Evolutionary conservation across 2,797 vertebrate species (phyloP).

Genomic region (Scolopax bukidnonensis): DNA sequence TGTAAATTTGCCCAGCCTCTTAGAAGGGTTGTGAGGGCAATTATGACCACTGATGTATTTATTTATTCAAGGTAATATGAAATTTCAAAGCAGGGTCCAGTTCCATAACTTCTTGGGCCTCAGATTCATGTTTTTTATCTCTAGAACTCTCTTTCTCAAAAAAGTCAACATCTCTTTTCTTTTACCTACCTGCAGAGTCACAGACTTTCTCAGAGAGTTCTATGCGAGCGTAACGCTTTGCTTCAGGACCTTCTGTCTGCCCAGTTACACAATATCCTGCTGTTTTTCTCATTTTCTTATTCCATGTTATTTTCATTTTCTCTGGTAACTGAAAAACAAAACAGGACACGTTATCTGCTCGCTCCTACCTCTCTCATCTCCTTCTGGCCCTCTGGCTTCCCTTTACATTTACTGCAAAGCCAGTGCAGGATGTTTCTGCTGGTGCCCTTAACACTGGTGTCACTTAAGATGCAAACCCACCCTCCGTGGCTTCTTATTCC

Average conservation of each 20-base stretch:
- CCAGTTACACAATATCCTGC: slow-evolving; percentile 89
- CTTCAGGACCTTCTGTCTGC: slow-evolving; percentile 63
- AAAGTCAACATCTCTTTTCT: neutral
- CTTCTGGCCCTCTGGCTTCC: neutral
- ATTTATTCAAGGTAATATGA: neutral
- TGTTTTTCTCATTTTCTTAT: slow-evolving; percentile 93
- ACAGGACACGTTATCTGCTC: neutral
- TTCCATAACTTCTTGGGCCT: neutral
- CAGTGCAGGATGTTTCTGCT: neutral
- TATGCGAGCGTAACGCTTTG: slow-evolving; percentile 84
- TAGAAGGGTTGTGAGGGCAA: neutral
- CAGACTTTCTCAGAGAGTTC: slow-evolving; percentile 93
- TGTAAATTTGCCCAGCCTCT: neutral
- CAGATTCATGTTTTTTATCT: neutral
- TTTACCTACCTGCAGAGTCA: slow-evolving; percentile 87
- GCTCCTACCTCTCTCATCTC: neutral
- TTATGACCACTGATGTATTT: neutral
- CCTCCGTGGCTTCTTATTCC: neutral
- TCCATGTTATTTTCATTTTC: slow-evolving; percentile 87
- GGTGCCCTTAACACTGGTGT: neutral
- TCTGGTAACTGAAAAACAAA: slow-evolving; percentile 82
- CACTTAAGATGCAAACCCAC: neutral
- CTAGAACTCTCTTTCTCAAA: neutral
- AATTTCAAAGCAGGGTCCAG: neutral
- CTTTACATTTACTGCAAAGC: neutral